Conservation (phyloP, 2,113 vertebrate genomes). For the Copsychus sechellarum region DNA sequence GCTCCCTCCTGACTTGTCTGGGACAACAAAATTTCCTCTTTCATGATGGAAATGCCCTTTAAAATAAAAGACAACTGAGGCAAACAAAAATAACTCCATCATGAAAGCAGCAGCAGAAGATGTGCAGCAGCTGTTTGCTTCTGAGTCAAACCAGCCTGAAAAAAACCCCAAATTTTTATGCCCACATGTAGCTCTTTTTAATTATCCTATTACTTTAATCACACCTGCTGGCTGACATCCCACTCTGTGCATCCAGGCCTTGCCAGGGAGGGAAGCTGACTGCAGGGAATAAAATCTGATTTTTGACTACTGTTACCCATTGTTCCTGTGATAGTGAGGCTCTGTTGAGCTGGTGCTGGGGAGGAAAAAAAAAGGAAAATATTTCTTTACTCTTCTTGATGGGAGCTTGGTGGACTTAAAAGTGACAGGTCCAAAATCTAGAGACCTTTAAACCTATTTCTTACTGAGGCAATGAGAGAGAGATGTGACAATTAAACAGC, state of each 20-base stretch:
- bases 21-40: neutral
- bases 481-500: neutral
- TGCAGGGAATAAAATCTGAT: neutral
- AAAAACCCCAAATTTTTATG: neutral
- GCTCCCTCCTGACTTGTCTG: neutral
- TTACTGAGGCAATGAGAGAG: neutral
- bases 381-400: neutral
- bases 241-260: neutral
- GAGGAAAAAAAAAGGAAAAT: neutral
- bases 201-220: conserved; percentile 52
- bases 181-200: conserved; percentile 18
- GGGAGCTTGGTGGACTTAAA: neutral
- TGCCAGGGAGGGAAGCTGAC: neutral
- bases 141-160: neutral
- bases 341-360: neutral
- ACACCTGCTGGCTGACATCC: conserved; percentile 30
- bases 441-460: neutral
- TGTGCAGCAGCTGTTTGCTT: neutral
- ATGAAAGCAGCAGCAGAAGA: neutral
- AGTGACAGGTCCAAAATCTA: neutral
- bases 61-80: neutral
- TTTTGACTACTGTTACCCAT: neutral
- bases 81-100: neutral
- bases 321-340: neutral
- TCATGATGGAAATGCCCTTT: conserved; percentile 1